Percentiles rank a stretch among this genome's conserved stretches.
These are phyloP conservation scores for Chinchilla lanigera DNA, from an alignment of 2,113 vertebrate species.

Conservation along the genomic window DNA sequence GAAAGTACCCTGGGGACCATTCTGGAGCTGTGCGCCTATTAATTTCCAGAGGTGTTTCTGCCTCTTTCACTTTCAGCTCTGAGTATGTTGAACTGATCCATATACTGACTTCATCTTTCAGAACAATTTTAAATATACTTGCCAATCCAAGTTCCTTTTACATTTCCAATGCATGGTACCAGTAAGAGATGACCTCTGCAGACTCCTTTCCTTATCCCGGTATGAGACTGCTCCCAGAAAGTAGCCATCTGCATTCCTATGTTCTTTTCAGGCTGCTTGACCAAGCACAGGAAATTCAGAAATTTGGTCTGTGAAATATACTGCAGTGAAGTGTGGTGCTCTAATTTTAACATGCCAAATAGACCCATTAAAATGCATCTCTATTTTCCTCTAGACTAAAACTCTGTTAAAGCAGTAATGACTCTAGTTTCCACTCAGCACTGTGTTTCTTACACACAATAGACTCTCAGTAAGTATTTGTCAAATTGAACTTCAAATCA, in stretches of 20 bases:
- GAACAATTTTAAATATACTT: not conserved
- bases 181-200: not conserved
- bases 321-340: not conserved
- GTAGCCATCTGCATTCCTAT: not conserved
- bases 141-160: not conserved
- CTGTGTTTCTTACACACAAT: not conserved
- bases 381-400: not conserved
- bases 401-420: not conserved
- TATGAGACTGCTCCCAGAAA: not conserved
- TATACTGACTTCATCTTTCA: not conserved
- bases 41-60: not conserved
- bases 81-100: not conserved
- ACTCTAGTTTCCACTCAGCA: not conserved
- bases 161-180: not conserved
- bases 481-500: slow-evolving; percentile 19
- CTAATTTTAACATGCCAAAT: not conserved
- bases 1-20: not conserved
- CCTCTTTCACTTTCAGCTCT: not conserved
- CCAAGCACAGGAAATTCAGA: not conserved
- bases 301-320: not conserved
- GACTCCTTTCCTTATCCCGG: not conserved
- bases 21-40: not conserved
- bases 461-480: not conserved
- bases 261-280: not conserved
- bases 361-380: not conserved